These are phyloP conservation scores for Zhuqinia jingwanae DNA, from an alignment of 2,888 invertebrate genomes.

Conservation along the genomic window DNA sequence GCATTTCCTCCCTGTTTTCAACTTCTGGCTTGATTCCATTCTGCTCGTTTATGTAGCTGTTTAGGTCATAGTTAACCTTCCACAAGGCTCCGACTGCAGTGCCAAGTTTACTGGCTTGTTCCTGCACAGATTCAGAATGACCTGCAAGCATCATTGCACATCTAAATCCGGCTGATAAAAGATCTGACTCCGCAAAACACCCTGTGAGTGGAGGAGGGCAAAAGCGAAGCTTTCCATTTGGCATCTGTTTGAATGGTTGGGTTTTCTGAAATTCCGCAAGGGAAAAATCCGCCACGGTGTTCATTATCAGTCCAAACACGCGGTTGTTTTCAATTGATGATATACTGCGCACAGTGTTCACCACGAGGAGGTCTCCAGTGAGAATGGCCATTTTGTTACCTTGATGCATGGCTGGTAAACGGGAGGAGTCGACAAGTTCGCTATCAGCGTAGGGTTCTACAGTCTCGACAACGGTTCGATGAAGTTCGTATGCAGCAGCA, in stretches of 20 bases:
- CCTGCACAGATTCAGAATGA: slow-evolving; percentile 63
- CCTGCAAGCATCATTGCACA: slow-evolving; percentile 63
- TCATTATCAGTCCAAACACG: slow-evolving; percentile 72
- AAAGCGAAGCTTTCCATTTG: slow-evolving; percentile 58
- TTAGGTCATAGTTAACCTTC: slow-evolving; percentile 68
- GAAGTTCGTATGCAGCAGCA: slow-evolving; percentile 70
- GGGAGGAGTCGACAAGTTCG: not conserved
- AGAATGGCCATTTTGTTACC: slow-evolving; percentile 72
- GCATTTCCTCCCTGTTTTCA: slow-evolving; percentile 62
- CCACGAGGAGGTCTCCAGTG: slow-evolving; percentile 74
- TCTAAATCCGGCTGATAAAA: slow-evolving; percentile 65
- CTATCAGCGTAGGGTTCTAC: slow-evolving; percentile 28
- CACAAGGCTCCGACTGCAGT: slow-evolving; percentile 61
- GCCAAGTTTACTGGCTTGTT: slow-evolving; percentile 69
- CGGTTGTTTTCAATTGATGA: slow-evolving; percentile 67
- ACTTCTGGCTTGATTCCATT: slow-evolving; percentile 19
- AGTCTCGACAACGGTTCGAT: slow-evolving; percentile 70
- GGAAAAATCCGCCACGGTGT: slow-evolving; percentile 67
- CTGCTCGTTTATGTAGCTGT: slow-evolving; percentile 30
- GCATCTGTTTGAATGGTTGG: slow-evolving; percentile 53
- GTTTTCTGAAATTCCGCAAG: slow-evolving; percentile 57
- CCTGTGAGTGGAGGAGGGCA: slow-evolving; percentile 10
- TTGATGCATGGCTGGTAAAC: slow-evolving; percentile 60
- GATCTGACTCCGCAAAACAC: slow-evolving; percentile 52
- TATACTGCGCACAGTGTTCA: slow-evolving; percentile 69